Conservation (phyloP, 2,888 invertebrate species). For the Drosophila kokeensis region DNA sequence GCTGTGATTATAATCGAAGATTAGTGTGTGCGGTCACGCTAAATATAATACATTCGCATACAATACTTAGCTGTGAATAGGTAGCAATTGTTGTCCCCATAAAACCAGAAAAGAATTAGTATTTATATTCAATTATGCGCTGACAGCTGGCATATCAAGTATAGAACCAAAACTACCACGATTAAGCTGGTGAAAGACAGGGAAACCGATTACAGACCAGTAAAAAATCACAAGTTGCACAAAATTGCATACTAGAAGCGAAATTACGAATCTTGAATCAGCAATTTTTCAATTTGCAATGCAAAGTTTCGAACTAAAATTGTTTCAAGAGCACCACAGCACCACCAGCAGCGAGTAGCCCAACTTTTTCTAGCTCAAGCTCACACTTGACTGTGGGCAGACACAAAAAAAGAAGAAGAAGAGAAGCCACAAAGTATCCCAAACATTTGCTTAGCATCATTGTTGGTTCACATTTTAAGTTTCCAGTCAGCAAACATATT, state of each 20-base stretch:
- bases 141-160: not conserved
- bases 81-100: not conserved
- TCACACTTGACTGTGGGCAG: conserved; percentile 1
- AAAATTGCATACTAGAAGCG: not conserved
- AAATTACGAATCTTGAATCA: not conserved
- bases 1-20: conserved; percentile 10
- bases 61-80: not conserved
- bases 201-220: not conserved
- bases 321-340: not conserved
- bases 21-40: conserved; percentile 5
- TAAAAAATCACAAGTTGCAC: not conserved
- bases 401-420: not conserved
- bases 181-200: not conserved
- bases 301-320: not conserved
- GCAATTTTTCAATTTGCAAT: not conserved
- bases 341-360: not conserved
- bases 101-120: not conserved
- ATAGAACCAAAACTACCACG: not conserved
- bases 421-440: not conserved
- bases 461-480: conserved; percentile 21
- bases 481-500: conserved; percentile 69
- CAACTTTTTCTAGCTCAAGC: not conserved
- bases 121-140: not conserved
- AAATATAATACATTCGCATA: conserved; percentile 2
- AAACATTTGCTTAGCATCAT: conserved; percentile 7